phyloP scores from a whole-genome alignment of 2,113 vertebrate genomes.

The Apistogramma diplotaenia region DNA sequence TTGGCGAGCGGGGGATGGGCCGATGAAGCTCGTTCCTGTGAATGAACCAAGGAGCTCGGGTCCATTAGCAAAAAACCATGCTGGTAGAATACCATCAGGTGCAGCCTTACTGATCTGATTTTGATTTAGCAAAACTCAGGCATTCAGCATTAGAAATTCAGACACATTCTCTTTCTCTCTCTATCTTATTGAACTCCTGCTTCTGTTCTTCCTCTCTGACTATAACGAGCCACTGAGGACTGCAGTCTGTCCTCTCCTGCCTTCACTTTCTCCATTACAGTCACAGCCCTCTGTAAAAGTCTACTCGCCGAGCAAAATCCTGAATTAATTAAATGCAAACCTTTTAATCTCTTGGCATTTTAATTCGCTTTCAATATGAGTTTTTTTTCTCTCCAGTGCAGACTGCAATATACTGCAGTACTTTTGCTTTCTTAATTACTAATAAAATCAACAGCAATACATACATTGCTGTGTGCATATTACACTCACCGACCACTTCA shows the following conservation, averaged over 20 bases:
- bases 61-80: conserved; percentile 26
- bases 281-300: background rate
- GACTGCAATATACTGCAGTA: background rate
- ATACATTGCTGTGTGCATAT: background rate
- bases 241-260: conserved; percentile 12
- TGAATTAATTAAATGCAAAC: conserved; percentile 25
- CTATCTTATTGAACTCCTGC: background rate
- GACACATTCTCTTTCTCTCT: background rate
- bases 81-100: conserved; percentile 19
- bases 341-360: conserved; percentile 26
- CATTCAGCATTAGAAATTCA: conserved; percentile 2
- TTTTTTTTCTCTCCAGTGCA: background rate
- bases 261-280: conserved; percentile 31
- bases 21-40: conserved; percentile 43
- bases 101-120: background rate
- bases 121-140: background rate
- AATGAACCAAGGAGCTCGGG: conserved; percentile 38
- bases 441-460: conserved; percentile 3
- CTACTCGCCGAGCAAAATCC: background rate
- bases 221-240: conserved; percentile 31
- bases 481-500: background rate
- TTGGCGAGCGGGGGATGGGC: conserved; percentile 48
- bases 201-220: background rate
- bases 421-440: background rate
- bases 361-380: conserved; percentile 11